A percentile compares a stretch with the other conserved stretches of the same genome.
phyloP scores from a whole-genome alignment of 1,140 invertebrate genomes.

The Episyrphus balteatus region DNA sequence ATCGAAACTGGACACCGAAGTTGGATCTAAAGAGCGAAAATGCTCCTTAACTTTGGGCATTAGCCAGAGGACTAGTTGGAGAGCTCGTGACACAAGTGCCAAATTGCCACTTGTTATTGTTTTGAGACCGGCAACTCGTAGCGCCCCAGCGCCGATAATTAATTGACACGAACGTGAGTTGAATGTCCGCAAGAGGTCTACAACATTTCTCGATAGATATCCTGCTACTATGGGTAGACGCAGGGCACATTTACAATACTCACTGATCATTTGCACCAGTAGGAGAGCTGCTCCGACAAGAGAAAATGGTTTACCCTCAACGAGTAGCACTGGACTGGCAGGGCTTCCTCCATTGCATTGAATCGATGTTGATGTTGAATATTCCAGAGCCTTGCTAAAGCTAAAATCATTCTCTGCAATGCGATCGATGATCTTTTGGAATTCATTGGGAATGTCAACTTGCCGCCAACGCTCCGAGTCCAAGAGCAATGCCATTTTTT shows the following conservation, averaged over 20 bases:
- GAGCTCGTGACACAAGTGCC: slow-evolving; percentile 78
- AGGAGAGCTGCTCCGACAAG: slow-evolving; percentile 77
- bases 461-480: slow-evolving; percentile 90
- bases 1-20: slow-evolving; percentile 42
- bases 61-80: slow-evolving; percentile 69
- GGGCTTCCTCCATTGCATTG: slow-evolving; percentile 17
- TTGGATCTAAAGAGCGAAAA: slow-evolving; percentile 43
- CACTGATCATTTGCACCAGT: slow-evolving; percentile 74
- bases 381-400: slow-evolving; percentile 8
- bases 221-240: slow-evolving; percentile 53
- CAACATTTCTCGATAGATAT: slow-evolving; percentile 63
- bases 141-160: slow-evolving; percentile 88
- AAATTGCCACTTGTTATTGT: slow-evolving; percentile 93
- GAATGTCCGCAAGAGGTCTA: slow-evolving; percentile 79
- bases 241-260: slow-evolving; percentile 75
- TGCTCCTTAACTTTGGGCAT: slow-evolving; percentile 57
- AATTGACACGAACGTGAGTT: slow-evolving; percentile 90
- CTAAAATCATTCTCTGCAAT: slow-evolving; percentile 44
- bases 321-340: slow-evolving; percentile 47
- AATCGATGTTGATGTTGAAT: slow-evolving; percentile 21
- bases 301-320: slow-evolving; percentile 72
- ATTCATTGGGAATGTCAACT: slow-evolving; percentile 78
- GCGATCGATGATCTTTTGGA: slow-evolving; percentile 73
- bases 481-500: slow-evolving; percentile 69
- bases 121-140: slow-evolving; percentile 88